A percentile compares a stretch with the other conserved stretches of the same genome.
Evolutionary conservation across 2,797 vertebrate genomes (phyloP).

Genomic region (Atherinosoma microstoma): DNA sequence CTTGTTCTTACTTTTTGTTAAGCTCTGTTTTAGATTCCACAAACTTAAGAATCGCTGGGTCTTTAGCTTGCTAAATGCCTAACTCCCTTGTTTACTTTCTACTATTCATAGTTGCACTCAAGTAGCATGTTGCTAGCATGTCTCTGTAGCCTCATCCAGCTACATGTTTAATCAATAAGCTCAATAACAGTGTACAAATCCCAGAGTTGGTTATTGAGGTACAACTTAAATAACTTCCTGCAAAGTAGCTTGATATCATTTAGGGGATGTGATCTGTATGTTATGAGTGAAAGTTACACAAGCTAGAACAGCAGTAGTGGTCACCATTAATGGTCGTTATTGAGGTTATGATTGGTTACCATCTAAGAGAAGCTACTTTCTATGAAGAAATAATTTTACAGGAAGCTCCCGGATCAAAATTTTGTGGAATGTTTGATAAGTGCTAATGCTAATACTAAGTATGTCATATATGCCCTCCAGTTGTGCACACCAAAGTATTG

Average conservation of each 20-base stretch:
- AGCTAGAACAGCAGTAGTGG: background rate
- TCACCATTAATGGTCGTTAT: background rate
- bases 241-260: constrained; percentile 1
- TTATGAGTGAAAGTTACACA: background rate
- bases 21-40: background rate
- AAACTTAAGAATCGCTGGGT: background rate
- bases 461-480: constrained; percentile 3
- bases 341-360: background rate
- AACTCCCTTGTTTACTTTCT: background rate
- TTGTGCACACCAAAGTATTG: constrained; percentile 4
- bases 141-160: background rate
- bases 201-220: background rate
- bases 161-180: background rate
- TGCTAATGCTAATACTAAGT: constrained; percentile 1
- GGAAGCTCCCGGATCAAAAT: background rate
- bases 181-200: background rate
- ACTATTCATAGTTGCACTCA: background rate
- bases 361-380: background rate
- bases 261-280: background rate
- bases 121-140: no score
- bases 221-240: background rate
- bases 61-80: background rate
- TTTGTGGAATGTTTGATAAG: background rate
- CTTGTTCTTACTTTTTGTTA: background rate
- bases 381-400: background rate